Conservation (phyloP, 2,113 vertebrate genomes). For the Centropristis striata region DNA sequence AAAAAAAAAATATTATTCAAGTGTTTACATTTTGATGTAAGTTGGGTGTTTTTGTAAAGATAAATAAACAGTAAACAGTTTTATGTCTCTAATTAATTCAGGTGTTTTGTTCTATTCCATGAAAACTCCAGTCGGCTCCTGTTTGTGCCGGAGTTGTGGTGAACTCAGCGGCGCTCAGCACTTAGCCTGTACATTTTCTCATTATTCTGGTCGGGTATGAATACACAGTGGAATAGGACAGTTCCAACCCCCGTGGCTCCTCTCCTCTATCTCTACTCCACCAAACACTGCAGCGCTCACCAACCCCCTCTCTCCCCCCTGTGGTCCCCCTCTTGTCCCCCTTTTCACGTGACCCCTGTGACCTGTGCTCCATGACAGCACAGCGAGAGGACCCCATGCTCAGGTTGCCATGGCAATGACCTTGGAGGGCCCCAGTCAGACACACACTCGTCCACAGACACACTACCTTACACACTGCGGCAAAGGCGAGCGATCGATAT, state of each 20-base stretch:
- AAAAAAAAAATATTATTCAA: too few relatives aligned
- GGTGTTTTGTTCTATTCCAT: background rate
- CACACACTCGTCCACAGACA: constrained; percentile 60
- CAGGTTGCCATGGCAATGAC: constrained; percentile 86
- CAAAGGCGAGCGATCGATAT: constrained; percentile 86
- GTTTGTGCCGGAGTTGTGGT: constrained; percentile 20
- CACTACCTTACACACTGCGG: constrained; percentile 82
- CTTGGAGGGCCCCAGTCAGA: constrained; percentile 80
- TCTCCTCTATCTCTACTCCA: constrained; percentile 40
- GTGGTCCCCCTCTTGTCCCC: constrained; percentile 39
- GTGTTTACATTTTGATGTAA: too few relatives aligned
- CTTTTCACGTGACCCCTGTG: constrained; percentile 73
- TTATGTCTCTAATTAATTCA: background rate
- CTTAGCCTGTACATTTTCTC: constrained; percentile 44
- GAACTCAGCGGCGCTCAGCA: constrained; percentile 30
- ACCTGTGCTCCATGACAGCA: constrained; percentile 78
- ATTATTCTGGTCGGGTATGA: constrained; percentile 59
- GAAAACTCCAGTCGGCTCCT: background rate
- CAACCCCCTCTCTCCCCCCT: constrained; percentile 62
- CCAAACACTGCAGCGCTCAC: constrained; percentile 56
- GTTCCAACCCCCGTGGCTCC: constrained; percentile 39
- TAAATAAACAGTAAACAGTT: background rate
- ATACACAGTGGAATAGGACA: constrained; percentile 51
- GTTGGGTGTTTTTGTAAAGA: too few relatives aligned
- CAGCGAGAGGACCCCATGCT: constrained; percentile 75